Base-by-base conservation (phyloP, 2,888 invertebrate species). In the Eudemis profundana region DNA sequence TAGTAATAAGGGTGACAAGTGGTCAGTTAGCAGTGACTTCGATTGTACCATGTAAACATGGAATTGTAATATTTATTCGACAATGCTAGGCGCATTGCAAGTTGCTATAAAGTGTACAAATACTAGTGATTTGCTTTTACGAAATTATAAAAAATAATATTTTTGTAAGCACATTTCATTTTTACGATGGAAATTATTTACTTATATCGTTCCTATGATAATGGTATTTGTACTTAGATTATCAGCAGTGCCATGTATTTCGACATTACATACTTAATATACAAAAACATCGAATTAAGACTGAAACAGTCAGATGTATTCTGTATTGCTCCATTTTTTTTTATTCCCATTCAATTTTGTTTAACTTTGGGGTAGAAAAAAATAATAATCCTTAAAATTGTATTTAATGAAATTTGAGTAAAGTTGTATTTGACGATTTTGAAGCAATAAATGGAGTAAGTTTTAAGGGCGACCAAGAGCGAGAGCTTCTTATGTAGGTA, bases 221-320 rank as follows among this genome's bases (percentile, higher is more conserved):
- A 76, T 75, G 76, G 74, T 79, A 68, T 82, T 78, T 77, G 81
- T 85, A 84, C 82, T 85, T 84, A 86, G 80, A 78, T 80, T 72
- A 77, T 82, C 74, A 71, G 72, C 82, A 82, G 89, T 90, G 90
- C 90, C 90, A 90, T 89, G 78, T 79, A 73, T 84, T 83, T 79
- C 78, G 72, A 77, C 68, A 72, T 75, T 72, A 33, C 33, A 8
- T 33, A 27, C 29, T n/a, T 50, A 68, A 69, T 77, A 69, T 81
- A 77, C 77, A 77, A 64, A 77, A 72, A 86, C 88, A 89, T 88
- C 87, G 90, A 89, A 84, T 78, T 73, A 87, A 89, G 89, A 89
- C 90, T 89, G 89, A 88, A 69, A 70, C 81, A 80, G 85, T 85
- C 84, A 68, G 69, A 68, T 64, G 61, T 62, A 69, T 68, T 53